Base-by-base conservation (phyloP, 2,113 vertebrate genomes). In the Neopipo cinnamomea region DNA sequence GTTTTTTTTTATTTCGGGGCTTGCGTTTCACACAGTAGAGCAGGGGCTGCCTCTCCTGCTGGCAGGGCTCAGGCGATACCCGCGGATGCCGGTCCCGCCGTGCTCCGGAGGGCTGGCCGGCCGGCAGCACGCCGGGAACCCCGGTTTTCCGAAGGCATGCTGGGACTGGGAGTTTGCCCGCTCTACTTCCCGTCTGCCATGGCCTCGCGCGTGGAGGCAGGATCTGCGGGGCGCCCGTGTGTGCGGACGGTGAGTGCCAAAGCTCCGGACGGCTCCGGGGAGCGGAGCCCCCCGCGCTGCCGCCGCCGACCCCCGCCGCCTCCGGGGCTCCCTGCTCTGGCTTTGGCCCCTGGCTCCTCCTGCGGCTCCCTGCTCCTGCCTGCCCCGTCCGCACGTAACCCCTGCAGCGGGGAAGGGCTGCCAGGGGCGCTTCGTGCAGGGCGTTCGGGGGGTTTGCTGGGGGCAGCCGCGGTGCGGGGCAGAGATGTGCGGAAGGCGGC, bases 181-280 rank as follows among this genome's bases (percentile, higher is more conserved):
- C 58, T 5, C n/a, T 16, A 2, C 82, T 93, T 96, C 92, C 93
- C 42, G 20, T 65, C 21, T 9, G 74, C 49, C 49, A 0, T 1
- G 96, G 84, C 42, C 62, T 49, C 5, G 3, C 6, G 5, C 3
- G 8, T 2, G 0, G 12, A 8, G 68, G 8, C 2, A 15, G 53
- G 21, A 8, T 7, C 63, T 1, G 5, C 6, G 44, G 1, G 3
- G 49, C 1, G 13, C 28, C 2, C 6, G 6, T 2, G 19, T 5
- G 2, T 24, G 58, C 13, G 8, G 39, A 8, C 0, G 37, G 90
- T 93, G 88, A 91, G 96, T 77, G 53, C 53, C 47, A 7, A 2
- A 25, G n/a, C 56, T 37, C 3, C 4, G 20, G 35, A 5, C 14
- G 25, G 50, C 14, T 3, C 37, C 23, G 73, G 50, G 49, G 4